These are phyloP conservation scores for Tragelaphus imberbis DNA, from an alignment of 2,113 vertebrate species.

Conservation along the genomic window DNA sequence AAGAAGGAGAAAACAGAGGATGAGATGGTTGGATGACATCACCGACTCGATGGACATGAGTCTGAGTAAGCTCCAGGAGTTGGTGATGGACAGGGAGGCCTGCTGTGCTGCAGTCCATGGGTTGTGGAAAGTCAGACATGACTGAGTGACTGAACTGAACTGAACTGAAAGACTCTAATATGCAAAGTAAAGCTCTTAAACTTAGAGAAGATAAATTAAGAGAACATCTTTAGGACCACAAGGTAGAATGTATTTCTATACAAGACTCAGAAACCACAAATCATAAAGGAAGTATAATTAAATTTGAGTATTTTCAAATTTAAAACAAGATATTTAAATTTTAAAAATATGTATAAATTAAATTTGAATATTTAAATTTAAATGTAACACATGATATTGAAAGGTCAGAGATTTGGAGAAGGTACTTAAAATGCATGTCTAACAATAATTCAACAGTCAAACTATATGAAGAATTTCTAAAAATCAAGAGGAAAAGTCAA, in stretches of 20 bases:
- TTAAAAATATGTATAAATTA: neutral
- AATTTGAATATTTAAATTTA: neutral
- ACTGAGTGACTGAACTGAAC: neutral
- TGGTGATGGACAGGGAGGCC: neutral
- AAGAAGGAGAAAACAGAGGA: neutral
- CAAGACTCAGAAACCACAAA: neutral
- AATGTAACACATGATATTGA: neutral
- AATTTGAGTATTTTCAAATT: neutral
- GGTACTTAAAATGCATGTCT: neutral
- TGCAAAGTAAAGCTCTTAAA: neutral
- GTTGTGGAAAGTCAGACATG: accelerated
- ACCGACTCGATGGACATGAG: neutral
- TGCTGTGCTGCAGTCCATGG: neutral
- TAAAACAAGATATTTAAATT: neutral
- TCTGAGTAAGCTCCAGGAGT: neutral
- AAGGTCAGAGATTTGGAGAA: neutral
- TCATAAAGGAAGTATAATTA: neutral
- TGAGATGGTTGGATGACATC: neutral
- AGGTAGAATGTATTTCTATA: neutral
- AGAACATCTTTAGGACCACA: neutral
- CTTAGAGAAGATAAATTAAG: neutral
- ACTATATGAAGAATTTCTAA: neutral
- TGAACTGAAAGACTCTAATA: neutral
- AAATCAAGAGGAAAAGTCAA: neutral
- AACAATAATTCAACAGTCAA: neutral